Conservation (phyloP, 2,888 invertebrate genomes). For the Sericinus montela region DNA sequence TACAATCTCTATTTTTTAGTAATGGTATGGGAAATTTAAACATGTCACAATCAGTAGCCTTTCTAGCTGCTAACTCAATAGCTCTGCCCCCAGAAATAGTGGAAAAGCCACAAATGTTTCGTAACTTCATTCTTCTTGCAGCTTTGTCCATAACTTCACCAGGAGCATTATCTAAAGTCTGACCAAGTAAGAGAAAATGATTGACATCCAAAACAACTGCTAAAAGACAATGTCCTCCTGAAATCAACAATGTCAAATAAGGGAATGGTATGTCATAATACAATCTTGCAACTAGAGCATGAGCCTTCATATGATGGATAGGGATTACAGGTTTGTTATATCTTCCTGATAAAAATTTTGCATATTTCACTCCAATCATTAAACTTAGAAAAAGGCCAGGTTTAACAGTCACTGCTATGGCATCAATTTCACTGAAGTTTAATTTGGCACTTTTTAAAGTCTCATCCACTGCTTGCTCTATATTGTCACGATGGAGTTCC, state of each 20-base stretch:
- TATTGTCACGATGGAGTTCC: slow-evolving; percentile 88
- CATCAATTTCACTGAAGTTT: slow-evolving; percentile 84
- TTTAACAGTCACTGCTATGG: slow-evolving; percentile 93
- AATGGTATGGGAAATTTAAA: slow-evolving; percentile 85
- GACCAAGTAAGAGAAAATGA: slow-evolving; percentile 89
- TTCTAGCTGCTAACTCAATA: slow-evolving; percentile 88
- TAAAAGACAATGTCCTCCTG: slow-evolving; percentile 95
- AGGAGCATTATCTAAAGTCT: slow-evolving; percentile 90
- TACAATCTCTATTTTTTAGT: slow-evolving; percentile 84
- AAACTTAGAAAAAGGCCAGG: slow-evolving; percentile 92
- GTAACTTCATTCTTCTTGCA: slow-evolving; percentile 90
- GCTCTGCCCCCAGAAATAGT: slow-evolving; percentile 90
- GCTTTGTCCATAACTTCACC: slow-evolving; percentile 97
- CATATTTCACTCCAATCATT: slow-evolving; percentile 89
- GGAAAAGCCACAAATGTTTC: slow-evolving; percentile 86
- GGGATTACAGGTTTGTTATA: slow-evolving; percentile 92
- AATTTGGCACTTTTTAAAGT: slow-evolving; percentile 82
- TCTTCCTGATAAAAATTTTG: slow-evolving; percentile 84
- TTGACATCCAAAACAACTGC: slow-evolving; percentile 86
- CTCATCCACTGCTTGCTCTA: slow-evolving; percentile 84
- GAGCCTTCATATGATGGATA: slow-evolving; percentile 99
- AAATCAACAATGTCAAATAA: slow-evolving; percentile 92
- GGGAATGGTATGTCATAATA: slow-evolving; percentile 86
- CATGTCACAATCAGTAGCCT: slow-evolving; percentile 80
- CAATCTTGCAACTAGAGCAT: slow-evolving; percentile 94